These are phyloP conservation scores for Andrena trimmerana DNA, from an alignment of 2,888 invertebrate genomes.

Conservation along the genomic window DNA sequence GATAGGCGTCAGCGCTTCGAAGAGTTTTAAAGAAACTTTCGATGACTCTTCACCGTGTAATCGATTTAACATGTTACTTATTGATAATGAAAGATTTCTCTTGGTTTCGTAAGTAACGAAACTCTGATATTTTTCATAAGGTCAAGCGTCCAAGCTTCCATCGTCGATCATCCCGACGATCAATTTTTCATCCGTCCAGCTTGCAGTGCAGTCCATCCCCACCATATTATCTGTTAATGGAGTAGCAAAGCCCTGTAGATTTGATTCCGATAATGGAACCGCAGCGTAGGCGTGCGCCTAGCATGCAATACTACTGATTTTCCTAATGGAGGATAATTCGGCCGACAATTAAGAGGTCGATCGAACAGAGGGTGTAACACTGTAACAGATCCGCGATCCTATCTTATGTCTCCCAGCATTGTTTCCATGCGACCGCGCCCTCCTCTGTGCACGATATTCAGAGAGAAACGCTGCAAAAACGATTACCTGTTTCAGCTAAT, in stretches of 20 bases:
- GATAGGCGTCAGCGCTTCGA: not conserved
- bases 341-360: conserved; percentile 56
- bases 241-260: conserved; percentile 47
- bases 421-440: not conserved
- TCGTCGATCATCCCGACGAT: not conserved
- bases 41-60: no score
- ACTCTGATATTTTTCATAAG: no score
- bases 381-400: not conserved
- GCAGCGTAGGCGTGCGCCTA: conserved; percentile 36
- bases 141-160: not conserved
- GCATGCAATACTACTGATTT: conserved; percentile 57
- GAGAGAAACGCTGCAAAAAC: no score
- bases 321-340: conserved; percentile 64
- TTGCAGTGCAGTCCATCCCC: conserved; percentile 30
- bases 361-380: conserved; percentile 29
- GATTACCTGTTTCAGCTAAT: no score
- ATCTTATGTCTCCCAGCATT: not conserved
- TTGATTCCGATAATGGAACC: conserved; percentile 66
- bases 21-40: no score
- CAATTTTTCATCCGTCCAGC: not conserved
- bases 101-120: no score
- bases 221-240: conserved; percentile 58
- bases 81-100: no score
- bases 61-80: no score
- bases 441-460: not conserved